Evolutionary conservation across 1,140 invertebrate genomes (phyloP).

Genomic region (Aricia agestis): DNA sequence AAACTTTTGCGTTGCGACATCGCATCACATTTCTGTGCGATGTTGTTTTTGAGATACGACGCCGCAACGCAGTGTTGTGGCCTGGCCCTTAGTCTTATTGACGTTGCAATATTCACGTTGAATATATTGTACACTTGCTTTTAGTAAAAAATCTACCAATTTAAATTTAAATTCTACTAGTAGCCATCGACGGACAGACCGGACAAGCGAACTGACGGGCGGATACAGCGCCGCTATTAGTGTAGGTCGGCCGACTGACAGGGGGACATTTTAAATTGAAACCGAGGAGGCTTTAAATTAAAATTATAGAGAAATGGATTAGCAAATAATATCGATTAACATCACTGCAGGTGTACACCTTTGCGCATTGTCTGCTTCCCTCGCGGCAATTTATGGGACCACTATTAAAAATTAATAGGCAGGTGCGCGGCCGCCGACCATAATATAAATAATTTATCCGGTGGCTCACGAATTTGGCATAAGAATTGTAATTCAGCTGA

Average conservation of each 20-base stretch:
- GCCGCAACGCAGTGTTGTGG: too few species aligned
- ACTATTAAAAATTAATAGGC: not conserved
- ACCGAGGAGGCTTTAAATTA: not conserved
- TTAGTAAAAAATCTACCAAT: not conserved
- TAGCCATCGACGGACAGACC: not conserved
- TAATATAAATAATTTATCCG: slow-evolving; percentile 11
- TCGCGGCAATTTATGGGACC: not conserved
- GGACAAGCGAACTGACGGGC: not conserved
- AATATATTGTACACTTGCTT: not conserved
- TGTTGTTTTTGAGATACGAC: too few species aligned
- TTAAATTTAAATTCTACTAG: not conserved
- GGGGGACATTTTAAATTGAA: not conserved
- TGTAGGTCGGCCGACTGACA: not conserved
- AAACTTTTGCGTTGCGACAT: too few species aligned
- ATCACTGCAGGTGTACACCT: not conserved
- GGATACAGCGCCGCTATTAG: not conserved
- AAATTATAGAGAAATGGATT: slow-evolving; percentile 1
- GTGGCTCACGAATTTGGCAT: slow-evolving; percentile 13
- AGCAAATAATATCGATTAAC: not conserved
- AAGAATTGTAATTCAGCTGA: slow-evolving; percentile 45
- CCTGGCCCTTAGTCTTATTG: too few species aligned
- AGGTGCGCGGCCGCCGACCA: not conserved
- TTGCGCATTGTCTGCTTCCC: not conserved
- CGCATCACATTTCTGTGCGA: too few species aligned
- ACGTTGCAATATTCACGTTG: too few species aligned